Evolutionary conservation across 2,888 invertebrate genomes (phyloP).

Genomic region (Eupithecia abbreviata): DNA sequence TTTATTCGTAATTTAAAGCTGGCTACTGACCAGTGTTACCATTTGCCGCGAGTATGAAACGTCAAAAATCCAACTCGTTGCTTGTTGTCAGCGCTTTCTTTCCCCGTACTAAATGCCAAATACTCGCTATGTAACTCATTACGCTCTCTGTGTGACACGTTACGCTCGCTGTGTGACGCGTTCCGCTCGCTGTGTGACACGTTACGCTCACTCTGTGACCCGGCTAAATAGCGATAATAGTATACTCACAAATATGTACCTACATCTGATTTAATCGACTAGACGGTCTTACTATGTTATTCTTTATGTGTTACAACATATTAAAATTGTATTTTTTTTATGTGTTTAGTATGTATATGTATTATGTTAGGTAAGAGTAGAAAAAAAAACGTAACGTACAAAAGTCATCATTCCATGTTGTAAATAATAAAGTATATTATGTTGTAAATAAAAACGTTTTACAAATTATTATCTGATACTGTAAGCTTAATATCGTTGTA

Average conservation of each 20-base stretch:
- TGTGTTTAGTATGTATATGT: neutral
- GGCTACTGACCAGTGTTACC: no score
- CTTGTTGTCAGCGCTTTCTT: no score
- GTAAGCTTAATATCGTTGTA: conserved; percentile 72
- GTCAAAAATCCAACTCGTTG: no score
- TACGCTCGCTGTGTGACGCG: no score
- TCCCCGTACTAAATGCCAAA: no score
- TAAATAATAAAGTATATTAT: conserved; percentile 52
- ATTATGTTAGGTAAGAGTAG: conserved; percentile 39
- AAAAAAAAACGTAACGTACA: conserved; percentile 73
- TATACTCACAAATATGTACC: neutral
- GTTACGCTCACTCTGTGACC: no score
- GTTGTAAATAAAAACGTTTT: conserved; percentile 74
- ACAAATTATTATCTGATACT: conserved; percentile 64
- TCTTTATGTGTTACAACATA: neutral
- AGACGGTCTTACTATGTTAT: neutral
- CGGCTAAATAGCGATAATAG: no score
- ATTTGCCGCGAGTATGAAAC: no score
- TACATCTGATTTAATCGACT: neutral
- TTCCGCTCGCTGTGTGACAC: no score
- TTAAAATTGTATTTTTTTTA: conserved; percentile 7
- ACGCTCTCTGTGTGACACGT: no score
- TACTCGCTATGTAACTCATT: no score
- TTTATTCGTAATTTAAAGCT: neutral
- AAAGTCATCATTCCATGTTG: conserved; percentile 73